Base-by-base conservation (phyloP, 2,797 vertebrate genomes). In the Alectoris magna region DNA sequence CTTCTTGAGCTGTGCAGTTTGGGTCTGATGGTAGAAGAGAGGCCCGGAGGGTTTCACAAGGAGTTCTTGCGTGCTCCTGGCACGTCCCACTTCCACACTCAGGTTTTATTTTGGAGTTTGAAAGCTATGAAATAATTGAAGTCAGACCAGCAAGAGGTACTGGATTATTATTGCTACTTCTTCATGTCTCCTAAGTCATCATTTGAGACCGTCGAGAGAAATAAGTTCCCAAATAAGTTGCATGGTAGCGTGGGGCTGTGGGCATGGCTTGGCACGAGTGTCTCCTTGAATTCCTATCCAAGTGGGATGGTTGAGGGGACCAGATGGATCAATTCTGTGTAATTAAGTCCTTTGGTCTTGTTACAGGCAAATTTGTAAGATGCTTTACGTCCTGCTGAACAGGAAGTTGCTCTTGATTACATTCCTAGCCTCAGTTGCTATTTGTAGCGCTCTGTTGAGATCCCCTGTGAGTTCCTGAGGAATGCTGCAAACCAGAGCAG, bases 391-490 rank as follows among this genome's bases (percentile, higher is more conserved):
- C 87, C 78, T 14, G 60, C 76, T 41, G 79, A n/a, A 49, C 44
- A 44, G 87, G 92, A 95, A 80, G 87, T 18, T 29, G 55, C 36
- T 66, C 69, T 51, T 17, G 29, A 8, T 85, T 26, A 0, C 44
- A 21, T 94, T 93, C 90, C 41, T 78, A 18, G 59, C 77, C 67
- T 83, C 83, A 5, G 88, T 22, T 80, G 75, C 91, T 94, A 1
- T 93, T 93, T 77, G 79, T 49, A 68, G 87, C 63, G 71, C n/a
- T 0, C 22, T 48, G 7, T 23, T 5, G 46, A 72, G 51, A 55
- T 93, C 91, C 94, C 88, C 23, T 23, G 80, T 22, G 93, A 55
- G 18, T 84, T 85, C 14, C 80, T 16, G 8, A 84, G 93, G 94
- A 95, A 91, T 69, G 76, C 76, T 66, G 58, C 0, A 11, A 92